Evolutionary conservation across 2,113 vertebrate genomes (phyloP).

Genomic region (Rhegmatorhina hoffmannsi): DNA sequence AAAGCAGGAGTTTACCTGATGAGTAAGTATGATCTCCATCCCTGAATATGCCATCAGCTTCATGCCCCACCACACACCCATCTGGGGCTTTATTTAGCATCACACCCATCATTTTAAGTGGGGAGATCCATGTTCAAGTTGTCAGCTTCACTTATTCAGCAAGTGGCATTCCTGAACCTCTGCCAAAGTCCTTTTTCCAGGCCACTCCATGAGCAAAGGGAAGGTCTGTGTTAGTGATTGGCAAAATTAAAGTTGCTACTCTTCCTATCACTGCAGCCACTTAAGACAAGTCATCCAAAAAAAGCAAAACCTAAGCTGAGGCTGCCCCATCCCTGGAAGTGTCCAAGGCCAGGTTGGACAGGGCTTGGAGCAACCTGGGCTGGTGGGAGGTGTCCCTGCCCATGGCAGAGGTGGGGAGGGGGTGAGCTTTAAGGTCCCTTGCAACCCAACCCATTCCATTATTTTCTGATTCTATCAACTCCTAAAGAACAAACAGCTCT

Average conservation of each 20-base stretch:
- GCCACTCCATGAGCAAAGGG: fast-evolving
- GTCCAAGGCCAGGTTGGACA: neutral
- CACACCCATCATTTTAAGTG: neutral
- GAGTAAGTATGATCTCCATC: neutral
- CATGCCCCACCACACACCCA: neutral
- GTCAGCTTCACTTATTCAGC: neutral
- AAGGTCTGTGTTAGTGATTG: neutral
- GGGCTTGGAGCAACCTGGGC: neutral
- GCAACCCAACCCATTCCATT: neutral
- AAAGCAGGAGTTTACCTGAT: neutral
- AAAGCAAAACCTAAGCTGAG: neutral
- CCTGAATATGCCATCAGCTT: neutral
- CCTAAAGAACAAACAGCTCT: neutral
- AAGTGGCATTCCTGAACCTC: neutral
- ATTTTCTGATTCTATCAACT: neutral
- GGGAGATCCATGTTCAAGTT: neutral
- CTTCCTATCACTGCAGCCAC: neutral
- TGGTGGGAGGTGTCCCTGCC: neutral
- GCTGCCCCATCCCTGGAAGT: neutral
- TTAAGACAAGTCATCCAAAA: neutral
- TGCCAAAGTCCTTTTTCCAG: neutral
- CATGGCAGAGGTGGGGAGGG: too few species aligned
- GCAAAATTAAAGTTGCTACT: neutral
- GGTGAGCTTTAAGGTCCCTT: too few species aligned
- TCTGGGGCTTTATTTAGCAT: neutral